These are phyloP conservation scores for Micromussa lordhowensis DNA, from an alignment of 92 coral and sea anemone genomes.

Conservation along the genomic window DNA sequence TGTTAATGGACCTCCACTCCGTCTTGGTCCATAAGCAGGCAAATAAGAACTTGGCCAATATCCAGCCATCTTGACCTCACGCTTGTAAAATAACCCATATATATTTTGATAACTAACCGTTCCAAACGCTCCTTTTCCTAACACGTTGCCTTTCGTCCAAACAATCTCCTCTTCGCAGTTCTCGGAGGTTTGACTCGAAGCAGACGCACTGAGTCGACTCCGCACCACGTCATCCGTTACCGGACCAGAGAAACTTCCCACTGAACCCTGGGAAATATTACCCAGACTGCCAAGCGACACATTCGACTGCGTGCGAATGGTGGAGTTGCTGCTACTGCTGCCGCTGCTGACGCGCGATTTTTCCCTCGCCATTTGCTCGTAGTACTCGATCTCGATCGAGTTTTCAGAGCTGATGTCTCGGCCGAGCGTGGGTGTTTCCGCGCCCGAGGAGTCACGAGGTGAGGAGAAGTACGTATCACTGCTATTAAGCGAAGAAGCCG, in stretches of 20 bases:
- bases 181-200: conserved; percentile 69
- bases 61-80: too few species aligned
- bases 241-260: conserved; percentile 44
- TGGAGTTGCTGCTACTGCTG: conserved; percentile 63
- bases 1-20: too few species aligned
- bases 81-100: too few species aligned
- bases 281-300: conserved; percentile 37
- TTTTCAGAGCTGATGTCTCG: conserved; percentile 43
- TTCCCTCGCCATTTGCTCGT: conserved; percentile 57
- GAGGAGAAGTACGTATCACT: conserved; percentile 74
- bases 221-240: conserved; percentile 50
- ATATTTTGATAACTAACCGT: conserved; percentile 65
- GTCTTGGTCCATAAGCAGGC: too few species aligned
- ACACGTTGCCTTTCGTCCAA: conserved; percentile 95
- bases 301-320: conserved; percentile 60
- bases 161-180: conserved; percentile 91
- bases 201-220: conserved; percentile 72
- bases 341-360: conserved; percentile 32
- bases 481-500: conserved; percentile 75
- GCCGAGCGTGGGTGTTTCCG: conserved; percentile 57
- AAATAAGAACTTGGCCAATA: too few species aligned
- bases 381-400: conserved; percentile 69
- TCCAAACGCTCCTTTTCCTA: conserved; percentile 99
- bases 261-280: conserved; percentile 55
- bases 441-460: conserved; percentile 60